Conservation (phyloP, 37 sponge, comb jelly and placozoan species). For the Beroe ovata region DNA sequence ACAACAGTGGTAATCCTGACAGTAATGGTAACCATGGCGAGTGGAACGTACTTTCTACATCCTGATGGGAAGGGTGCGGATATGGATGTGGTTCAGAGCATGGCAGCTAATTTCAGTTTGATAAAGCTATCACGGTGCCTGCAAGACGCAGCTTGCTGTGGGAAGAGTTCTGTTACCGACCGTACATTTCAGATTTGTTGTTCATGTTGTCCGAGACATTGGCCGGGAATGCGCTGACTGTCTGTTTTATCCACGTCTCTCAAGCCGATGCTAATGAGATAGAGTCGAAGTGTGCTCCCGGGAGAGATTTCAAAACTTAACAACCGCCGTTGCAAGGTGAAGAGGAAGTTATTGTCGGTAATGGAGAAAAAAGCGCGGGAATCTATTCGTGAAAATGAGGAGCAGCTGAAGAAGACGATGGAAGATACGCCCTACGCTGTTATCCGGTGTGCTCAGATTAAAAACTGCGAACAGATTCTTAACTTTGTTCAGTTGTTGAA, state of each 20-base stretch:
- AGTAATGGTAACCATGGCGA: not conserved
- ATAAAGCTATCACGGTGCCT: not conserved
- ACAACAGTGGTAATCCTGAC: not conserved
- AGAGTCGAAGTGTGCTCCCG: not conserved
- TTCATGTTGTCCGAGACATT: not conserved
- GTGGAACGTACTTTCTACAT: too few relatives aligned
- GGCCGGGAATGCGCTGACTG: not conserved
- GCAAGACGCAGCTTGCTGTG: not conserved
- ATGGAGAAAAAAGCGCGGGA: not conserved
- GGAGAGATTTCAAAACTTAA: not conserved
- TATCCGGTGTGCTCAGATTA: not conserved
- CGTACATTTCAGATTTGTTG: not conserved
- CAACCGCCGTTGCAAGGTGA: not conserved
- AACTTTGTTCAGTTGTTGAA: not conserved
- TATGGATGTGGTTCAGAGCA: not conserved
- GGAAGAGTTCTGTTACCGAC: not conserved
- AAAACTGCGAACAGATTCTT: not conserved
- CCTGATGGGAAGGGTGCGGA: not conserved
- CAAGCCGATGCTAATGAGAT: not conserved
- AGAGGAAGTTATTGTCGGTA: not conserved
- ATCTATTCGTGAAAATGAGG: not conserved
- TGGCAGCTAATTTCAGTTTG: not conserved
- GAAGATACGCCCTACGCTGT: not conserved
- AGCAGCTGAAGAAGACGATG: not conserved
- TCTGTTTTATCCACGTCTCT: not conserved